phyloP scores from a whole-genome alignment of 2,888 invertebrate genomes.

The Andrena chrysosceles region DNA sequence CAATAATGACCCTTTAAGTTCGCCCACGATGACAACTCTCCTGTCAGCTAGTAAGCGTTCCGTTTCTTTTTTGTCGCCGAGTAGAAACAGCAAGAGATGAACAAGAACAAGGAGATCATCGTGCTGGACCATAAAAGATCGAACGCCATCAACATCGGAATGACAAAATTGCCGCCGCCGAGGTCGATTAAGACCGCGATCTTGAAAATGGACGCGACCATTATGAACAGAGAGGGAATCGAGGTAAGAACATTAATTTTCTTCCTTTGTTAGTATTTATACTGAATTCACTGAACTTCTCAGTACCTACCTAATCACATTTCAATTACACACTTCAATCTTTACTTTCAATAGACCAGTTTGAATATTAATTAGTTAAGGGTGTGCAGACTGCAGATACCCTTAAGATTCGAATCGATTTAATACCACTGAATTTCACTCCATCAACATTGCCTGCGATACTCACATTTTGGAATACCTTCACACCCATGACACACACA shows the following conservation, averaged over 20 bases:
- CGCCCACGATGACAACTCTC: too few relatives aligned
- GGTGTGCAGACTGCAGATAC: neutral
- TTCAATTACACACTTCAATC: neutral
- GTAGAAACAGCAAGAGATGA: constrained; percentile 93
- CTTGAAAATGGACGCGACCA: constrained; percentile 99
- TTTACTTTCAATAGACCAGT: neutral
- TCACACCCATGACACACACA: neutral
- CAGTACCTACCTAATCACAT: neutral
- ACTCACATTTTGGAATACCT: neutral
- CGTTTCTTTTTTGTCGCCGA: constrained; percentile 50
- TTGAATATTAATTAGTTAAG: neutral
- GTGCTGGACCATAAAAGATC: constrained; percentile 98
- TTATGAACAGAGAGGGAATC: constrained; percentile 98
- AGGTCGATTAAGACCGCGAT: constrained; percentile 99
- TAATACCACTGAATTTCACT: neutral
- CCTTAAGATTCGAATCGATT: neutral
- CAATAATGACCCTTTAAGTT: neutral
- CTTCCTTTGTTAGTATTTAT: neutral
- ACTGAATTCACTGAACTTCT: neutral
- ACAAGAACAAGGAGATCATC: constrained; percentile 95
- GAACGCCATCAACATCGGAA: constrained; percentile 99
- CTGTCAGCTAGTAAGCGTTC: neutral
- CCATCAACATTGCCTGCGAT: neutral
- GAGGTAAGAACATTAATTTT: constrained; percentile 86
- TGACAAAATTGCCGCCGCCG: constrained; percentile 99